Percentiles rank a stretch among this genome's conserved stretches.
Conservation (phyloP, 2,797 vertebrate genomes). For the Malurus leucopterus region DNA sequence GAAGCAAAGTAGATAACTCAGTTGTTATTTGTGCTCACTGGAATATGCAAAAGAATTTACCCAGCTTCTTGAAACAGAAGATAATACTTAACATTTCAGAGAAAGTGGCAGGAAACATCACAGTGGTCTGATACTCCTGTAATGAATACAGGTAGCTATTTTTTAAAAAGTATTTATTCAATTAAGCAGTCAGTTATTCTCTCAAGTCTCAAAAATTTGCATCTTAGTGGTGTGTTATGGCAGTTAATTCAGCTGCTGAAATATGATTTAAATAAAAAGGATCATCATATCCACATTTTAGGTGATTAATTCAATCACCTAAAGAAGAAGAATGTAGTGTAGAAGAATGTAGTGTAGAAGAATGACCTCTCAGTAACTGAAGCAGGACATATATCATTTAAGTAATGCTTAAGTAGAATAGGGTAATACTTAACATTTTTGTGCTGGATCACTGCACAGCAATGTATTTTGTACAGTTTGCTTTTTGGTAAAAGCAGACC, state of each 20-base stretch:
- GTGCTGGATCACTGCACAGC: slow-evolving; percentile 17
- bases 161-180: background rate
- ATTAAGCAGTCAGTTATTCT: background rate
- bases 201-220: background rate
- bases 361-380: background rate
- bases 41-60: background rate
- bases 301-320: background rate
- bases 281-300: background rate
- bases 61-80: background rate
- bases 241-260: slow-evolving; percentile 2
- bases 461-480: background rate
- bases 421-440: background rate
- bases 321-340: background rate
- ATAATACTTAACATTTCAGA: background rate
- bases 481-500: background rate
- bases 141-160: background rate
- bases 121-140: background rate
- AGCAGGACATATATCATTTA: background rate
- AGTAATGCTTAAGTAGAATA: background rate
- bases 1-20: background rate
- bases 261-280: background rate
- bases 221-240: background rate
- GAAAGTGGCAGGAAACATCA: background rate
- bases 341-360: background rate
- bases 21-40: background rate